Conservation (phyloP, 2,888 invertebrate species). For the Piscicola geometra region DNA sequence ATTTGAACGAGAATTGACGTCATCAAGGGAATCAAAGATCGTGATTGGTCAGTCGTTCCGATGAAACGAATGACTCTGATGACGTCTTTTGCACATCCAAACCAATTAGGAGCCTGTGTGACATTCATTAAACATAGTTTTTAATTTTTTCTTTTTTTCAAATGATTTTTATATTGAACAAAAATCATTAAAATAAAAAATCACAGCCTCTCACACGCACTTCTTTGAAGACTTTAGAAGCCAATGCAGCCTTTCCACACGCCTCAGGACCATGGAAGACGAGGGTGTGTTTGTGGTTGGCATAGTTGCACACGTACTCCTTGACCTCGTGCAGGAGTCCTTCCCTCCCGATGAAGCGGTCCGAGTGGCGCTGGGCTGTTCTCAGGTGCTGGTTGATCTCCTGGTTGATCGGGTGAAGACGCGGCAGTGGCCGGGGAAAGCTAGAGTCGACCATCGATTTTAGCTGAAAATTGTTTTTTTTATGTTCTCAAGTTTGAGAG, state of each 20-base stretch:
- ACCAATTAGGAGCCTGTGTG: conserved; percentile 11
- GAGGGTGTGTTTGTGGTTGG: conserved; percentile 45
- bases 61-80: conserved; percentile 24
- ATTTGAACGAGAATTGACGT: conserved; percentile 19
- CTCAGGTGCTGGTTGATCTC: conserved; percentile 41
- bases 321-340: conserved; percentile 43
- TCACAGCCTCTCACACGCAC: neutral
- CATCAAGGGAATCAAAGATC: conserved; percentile 2
- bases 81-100: neutral
- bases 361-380: neutral
- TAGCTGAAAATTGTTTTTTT: neutral
- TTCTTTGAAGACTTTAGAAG: conserved; percentile 16
- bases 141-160: neutral
- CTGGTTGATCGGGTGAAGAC: conserved; percentile 23
- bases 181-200: too few relatives aligned
- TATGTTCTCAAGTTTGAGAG: too few relatives aligned
- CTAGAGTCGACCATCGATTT: neutral
- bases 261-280: conserved; percentile 27
- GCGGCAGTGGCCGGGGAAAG: neutral
- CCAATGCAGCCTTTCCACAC: conserved; percentile 21
- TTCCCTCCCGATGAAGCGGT: conserved; percentile 43
- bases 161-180: neutral
- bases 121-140: neutral
- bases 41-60: conserved; percentile 2
- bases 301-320: conserved; percentile 45